phyloP scores from a whole-genome alignment of 2,113 vertebrate genomes.

The Anguilla japonica region DNA sequence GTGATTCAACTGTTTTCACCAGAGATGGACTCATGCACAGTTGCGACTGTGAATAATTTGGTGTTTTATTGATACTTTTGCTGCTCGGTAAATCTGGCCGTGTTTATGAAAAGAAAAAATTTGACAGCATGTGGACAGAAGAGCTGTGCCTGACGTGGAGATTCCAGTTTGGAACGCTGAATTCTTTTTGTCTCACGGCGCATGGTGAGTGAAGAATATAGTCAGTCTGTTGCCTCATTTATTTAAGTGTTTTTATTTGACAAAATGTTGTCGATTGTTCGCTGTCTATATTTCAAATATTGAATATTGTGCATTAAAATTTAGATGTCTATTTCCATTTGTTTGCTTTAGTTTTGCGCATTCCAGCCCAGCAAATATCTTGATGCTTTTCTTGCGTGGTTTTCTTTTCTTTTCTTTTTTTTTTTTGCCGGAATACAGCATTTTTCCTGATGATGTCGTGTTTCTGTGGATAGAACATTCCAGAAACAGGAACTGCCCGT shows the following conservation, averaged over 20 bases:
- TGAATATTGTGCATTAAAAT: background rate
- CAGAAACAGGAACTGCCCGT: background rate
- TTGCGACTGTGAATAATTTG: slow-evolving; percentile 21
- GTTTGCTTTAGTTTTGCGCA: background rate
- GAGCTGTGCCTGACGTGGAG: background rate
- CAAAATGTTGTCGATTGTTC: too few relatives aligned
- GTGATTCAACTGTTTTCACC: slow-evolving; percentile 3
- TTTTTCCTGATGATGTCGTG: background rate
- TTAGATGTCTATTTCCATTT: background rate
- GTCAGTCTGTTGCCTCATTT: too few relatives aligned
- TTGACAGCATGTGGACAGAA: background rate
- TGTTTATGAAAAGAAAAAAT: background rate
- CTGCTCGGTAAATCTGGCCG: background rate
- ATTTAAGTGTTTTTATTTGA: too few relatives aligned
- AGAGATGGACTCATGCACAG: slow-evolving; percentile 24
- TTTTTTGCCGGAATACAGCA: background rate
- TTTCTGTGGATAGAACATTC: background rate
- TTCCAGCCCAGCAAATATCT: background rate
- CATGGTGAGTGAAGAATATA: background rate
- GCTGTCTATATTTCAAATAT: too few relatives aligned
- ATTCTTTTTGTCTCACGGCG: background rate
- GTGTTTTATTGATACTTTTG: background rate
- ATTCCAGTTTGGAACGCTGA: background rate
- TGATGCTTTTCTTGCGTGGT: background rate
- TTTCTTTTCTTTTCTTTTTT: background rate